A percentile compares a stretch with the other conserved stretches of the same genome.
Conservation (phyloP, 2,113 vertebrate species). For the Aspidoscelis tigris region DNA sequence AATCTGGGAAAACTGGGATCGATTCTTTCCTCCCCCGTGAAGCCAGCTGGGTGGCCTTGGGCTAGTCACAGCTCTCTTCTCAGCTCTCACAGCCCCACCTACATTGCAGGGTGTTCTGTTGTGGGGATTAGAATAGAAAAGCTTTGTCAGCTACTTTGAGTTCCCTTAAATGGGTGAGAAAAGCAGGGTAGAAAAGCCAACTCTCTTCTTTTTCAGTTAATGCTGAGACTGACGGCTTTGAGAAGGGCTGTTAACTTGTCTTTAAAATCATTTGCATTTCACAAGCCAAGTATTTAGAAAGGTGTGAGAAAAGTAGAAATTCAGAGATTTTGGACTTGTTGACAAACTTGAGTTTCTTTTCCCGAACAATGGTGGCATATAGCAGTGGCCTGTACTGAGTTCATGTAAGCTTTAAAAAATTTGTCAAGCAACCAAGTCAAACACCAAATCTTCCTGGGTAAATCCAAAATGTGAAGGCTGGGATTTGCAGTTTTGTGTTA, state of each 20-base stretch:
- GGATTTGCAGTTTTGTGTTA: not conserved
- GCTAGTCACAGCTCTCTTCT: too few relatives aligned
- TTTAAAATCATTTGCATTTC: not conserved
- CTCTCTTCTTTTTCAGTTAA: not conserved
- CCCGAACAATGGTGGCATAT: not conserved
- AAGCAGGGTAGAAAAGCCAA: too few relatives aligned
- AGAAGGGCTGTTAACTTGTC: not conserved
- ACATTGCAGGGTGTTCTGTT: too few relatives aligned
- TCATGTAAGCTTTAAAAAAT: not conserved
- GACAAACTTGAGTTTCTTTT: not conserved
- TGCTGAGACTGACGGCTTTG: not conserved
- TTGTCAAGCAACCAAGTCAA: constrained; percentile 17
- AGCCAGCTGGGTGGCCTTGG: too few relatives aligned
- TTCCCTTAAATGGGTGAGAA: too few relatives aligned
- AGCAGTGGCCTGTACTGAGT: not conserved
- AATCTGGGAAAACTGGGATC: too few relatives aligned
- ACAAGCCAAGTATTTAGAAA: not conserved
- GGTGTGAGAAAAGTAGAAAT: not conserved
- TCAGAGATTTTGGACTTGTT: not conserved
- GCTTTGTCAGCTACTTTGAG: too few relatives aligned
- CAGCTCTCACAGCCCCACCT: too few relatives aligned
- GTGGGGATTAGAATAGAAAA: too few relatives aligned
- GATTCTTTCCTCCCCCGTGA: too few relatives aligned
- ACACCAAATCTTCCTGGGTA: not conserved
- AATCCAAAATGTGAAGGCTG: not conserved